Evolutionary conservation across 2,797 vertebrate species (phyloP).

Genomic region (Rhinella marina): DNA sequence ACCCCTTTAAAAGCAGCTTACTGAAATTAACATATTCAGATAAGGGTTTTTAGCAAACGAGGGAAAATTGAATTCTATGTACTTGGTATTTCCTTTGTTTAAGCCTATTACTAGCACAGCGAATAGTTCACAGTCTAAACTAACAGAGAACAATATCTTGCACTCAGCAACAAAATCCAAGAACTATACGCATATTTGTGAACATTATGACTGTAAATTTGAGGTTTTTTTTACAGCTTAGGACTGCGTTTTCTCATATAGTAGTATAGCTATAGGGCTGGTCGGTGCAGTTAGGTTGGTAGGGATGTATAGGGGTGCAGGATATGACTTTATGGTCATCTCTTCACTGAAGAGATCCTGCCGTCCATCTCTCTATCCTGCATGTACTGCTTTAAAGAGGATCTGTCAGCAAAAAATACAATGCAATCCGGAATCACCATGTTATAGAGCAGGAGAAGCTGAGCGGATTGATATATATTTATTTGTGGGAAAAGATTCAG

Average conservation of each 20-base stretch:
- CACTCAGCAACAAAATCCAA: background rate
- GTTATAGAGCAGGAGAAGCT: no score
- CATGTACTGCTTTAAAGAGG: background rate
- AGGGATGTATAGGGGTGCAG: background rate
- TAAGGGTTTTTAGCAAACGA: background rate
- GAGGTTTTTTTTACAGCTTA: background rate
- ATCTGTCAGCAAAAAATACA: no score
- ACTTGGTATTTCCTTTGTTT: background rate
- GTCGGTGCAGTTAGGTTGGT: background rate
- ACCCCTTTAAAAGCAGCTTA: no score
- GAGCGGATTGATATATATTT: no score
- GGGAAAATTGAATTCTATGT: background rate
- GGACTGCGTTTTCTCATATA: no score
- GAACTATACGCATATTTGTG: background rate
- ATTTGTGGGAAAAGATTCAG: no score
- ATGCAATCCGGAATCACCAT: no score
- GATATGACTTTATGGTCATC: background rate
- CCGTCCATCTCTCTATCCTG: background rate
- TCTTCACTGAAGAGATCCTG: background rate
- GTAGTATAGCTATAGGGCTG: background rate
- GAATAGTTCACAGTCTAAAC: background rate
- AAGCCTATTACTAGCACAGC: background rate
- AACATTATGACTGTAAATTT: background rate
- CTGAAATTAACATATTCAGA: background rate
- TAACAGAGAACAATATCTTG: slow-evolving; percentile 5